Percentiles rank a stretch among this genome's conserved stretches.
Evolutionary conservation across 2,797 vertebrate genomes (phyloP).

Genomic region (Sebastes elongatus): DNA sequence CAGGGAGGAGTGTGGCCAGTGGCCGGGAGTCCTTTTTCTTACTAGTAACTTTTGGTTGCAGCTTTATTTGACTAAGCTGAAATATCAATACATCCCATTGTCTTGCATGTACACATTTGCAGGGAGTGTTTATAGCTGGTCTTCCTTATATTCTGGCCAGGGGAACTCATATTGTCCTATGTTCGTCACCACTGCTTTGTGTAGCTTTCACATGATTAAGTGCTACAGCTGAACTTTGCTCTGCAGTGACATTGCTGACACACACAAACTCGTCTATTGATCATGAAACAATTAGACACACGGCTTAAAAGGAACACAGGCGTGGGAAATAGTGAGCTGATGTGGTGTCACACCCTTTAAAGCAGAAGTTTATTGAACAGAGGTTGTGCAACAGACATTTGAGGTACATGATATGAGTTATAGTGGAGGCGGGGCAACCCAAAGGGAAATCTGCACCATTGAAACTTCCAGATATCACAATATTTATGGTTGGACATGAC

Average conservation of each 20-base stretch:
- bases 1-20: too few species aligned
- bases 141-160: not conserved
- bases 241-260: not conserved
- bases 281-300: slow-evolving; percentile 21
- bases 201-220: not conserved
- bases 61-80: not conserved
- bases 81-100: not conserved
- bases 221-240: not conserved
- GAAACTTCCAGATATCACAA: slow-evolving; percentile 64
- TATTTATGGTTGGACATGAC: slow-evolving; percentile 54
- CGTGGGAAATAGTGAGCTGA: slow-evolving; percentile 85
- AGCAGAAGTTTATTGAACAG: slow-evolving; percentile 91
- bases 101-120: not conserved
- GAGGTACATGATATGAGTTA: slow-evolving; percentile 91
- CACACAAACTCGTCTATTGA: slow-evolving; percentile 54
- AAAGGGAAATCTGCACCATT: slow-evolving; percentile 65
- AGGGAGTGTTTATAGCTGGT: not conserved
- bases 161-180: not conserved
- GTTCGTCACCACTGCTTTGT: not conserved
- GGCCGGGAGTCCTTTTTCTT: not conserved
- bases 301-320: slow-evolving; percentile 78
- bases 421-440: slow-evolving; percentile 65
- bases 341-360: slow-evolving; percentile 92
- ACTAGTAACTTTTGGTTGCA: not conserved
- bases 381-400: slow-evolving; percentile 92